A percentile compares a stretch with the other conserved stretches of the same genome.
These are phyloP conservation scores for Melanophora roralis DNA, from an alignment of 2,888 invertebrate genomes.

Conservation along the genomic window DNA sequence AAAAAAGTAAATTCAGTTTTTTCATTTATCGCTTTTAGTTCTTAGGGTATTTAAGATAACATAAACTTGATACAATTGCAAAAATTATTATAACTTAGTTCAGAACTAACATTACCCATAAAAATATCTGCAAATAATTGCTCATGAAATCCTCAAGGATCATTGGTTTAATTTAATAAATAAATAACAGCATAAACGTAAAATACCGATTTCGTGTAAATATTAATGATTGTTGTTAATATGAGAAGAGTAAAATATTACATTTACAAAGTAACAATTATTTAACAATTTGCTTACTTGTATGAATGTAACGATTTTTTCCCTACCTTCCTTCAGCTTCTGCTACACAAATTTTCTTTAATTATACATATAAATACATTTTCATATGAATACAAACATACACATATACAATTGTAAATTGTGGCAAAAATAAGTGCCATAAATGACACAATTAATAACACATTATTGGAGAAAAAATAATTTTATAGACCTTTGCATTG, in stretches of 20 bases:
- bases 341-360: too few species aligned
- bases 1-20: too few species aligned
- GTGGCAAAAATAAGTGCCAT: slow-evolving; percentile 18
- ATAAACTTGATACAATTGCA: too few species aligned
- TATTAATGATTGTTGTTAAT: background rate
- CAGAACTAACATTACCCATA: background rate
- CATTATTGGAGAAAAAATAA: slow-evolving; percentile 13
- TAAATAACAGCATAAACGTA: slow-evolving; percentile 5
- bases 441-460: slow-evolving; percentile 59
- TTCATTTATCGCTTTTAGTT: too few species aligned
- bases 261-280: too few species aligned
- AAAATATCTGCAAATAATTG: slow-evolving; percentile 40
- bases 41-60: too few species aligned
- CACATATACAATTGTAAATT: background rate
- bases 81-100: too few species aligned
- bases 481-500: slow-evolving; percentile 9
- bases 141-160: slow-evolving; percentile 48
- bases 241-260: too few species aligned
- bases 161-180: slow-evolving; percentile 54
- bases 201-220: background rate
- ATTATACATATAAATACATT: too few species aligned
- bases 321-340: too few species aligned
- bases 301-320: too few species aligned
- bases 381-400: background rate
- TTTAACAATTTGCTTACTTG: too few species aligned